Evolutionary conservation across 2,797 vertebrate species (phyloP).

Genomic region (Peromyscus attwateri): DNA sequence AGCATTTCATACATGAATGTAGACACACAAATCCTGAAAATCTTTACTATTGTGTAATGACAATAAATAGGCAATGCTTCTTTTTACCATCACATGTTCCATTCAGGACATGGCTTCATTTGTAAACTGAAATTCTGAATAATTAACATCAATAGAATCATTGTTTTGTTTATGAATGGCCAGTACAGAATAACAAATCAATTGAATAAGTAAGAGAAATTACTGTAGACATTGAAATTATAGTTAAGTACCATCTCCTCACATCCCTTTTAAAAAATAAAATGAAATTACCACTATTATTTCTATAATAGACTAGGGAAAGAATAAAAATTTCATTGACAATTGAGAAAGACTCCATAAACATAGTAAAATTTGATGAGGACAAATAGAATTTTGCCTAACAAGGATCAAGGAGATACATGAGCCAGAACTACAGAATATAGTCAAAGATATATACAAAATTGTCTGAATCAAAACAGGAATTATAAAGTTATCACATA

Average conservation of each 20-base stretch:
- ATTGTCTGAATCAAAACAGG: not conserved
- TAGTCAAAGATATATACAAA: not conserved
- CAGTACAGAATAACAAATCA: conserved; percentile 42
- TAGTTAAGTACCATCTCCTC: not conserved
- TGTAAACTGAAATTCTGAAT: not conserved
- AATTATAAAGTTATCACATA: conserved; percentile 8
- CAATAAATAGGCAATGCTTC: not conserved
- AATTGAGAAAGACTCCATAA: not conserved
- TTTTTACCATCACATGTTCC: not conserved
- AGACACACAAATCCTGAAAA: not conserved
- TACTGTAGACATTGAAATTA: not conserved
- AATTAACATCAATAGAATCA: not conserved
- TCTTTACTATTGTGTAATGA: not conserved
- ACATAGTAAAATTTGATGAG: not conserved
- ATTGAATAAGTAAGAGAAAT: not conserved
- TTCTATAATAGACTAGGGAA: not conserved
- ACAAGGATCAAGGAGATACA: not conserved
- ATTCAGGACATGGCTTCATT: not conserved
- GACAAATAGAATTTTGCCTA: conserved; percentile 6
- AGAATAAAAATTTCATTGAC: conserved; percentile 32
- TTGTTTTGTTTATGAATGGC: not conserved
- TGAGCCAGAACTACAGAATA: not conserved
- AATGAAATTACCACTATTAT: conserved; percentile 20
- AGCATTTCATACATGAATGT: not conserved
- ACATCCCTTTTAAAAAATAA: conserved; percentile 3